Base-by-base conservation (phyloP, 2,888 invertebrate species). In the Conops quadrifasciatus region DNA sequence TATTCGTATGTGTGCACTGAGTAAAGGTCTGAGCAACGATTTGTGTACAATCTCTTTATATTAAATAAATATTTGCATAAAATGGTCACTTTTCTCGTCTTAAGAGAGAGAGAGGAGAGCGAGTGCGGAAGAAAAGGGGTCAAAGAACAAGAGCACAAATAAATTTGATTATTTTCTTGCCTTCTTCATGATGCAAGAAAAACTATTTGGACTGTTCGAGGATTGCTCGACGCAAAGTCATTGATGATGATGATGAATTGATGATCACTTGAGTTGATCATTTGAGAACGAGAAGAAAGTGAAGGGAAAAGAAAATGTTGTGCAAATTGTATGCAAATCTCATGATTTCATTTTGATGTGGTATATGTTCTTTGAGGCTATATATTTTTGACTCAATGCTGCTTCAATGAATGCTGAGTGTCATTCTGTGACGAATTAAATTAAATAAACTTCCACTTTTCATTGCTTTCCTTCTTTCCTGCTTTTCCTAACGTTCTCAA, bases 191-290 rank as follows among this genome's bases (percentile, higher is more conserved):
- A 28, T 58, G 56, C 3, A 58, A 26, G 16, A 11, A 58, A 24
- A 26, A 15, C 15, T 13, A 7, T 13, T 5, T 16, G 16, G 15
- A 21, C 21, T 24, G 15, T 15, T 16, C 13, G 26, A 58, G 4
- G 58, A 58, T 26, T 26, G 26, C 24, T 26, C 13, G 15, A 21
- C 9, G 16, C 58, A 58, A 24, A 16, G 58, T 5, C 21, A 16
- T 16, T 21, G 26, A 58, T 26, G 16, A 24, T 24, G 26, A 11
- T 58, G 58, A 26, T 26, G 11, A 24, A n/a, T 26, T 59, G 19
- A 30, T 26, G 30, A 59, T n/a, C 59, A 59, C 15, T 30, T n/a
- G 30, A 59, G 59, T 59, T 59, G 59, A n/a, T n/a, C n/a, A n/a
- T n/a, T n/a, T n/a, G n/a, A n/a, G n/a, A n/a, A n/a, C n/a, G n/a